Base-by-base conservation (phyloP, 1,140 invertebrate species). In the Varroa destructor region DNA sequence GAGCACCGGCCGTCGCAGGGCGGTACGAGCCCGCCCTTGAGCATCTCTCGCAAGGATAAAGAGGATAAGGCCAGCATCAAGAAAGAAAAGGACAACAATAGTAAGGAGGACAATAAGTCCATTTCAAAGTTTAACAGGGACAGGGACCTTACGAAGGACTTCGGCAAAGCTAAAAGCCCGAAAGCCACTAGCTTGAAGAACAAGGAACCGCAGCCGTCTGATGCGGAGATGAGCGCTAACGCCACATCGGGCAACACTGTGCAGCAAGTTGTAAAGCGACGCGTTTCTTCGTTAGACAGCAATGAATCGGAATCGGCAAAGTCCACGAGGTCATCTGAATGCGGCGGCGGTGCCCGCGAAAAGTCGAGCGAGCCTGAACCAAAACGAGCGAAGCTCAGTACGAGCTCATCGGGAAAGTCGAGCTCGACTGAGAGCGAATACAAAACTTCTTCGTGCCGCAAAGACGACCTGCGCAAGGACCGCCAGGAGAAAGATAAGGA, bases 231-330 rank as follows among this genome's bases (percentile, higher is more conserved):
- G n/a, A 43, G n/a, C 42, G 37, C 42, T 70, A 25, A 36, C 37
- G 25, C 51, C 25, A 70, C 36, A 51, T 25, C 51, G 36, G 70
- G 61, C 12, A 37, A 46, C 37, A 3, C 61, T 12, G 61, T 67
- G 12, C 57, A 58, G 42, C 61, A 67, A 37, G 61, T 67, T 37
- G 12, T 46, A 12, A 67, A 90, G 78, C 82, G 89, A 56, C 83
- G 88, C 70, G 84, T 88, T 72, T 89, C 88, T 64, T 88, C 87
- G 1, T 87, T 89, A 76, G 89, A 90, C 73, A 84, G 81, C 76
- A 77, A 84, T 55, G 85, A 86, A 57, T 82, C 81, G 55, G 74
- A 75, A 56, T 75, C 75, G 14, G 71, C 73, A 40, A 75, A 74
- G 51, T 75, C 74, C 6, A 55, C 71, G 12, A 74, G 58, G 64